Base-by-base conservation (phyloP, 2,797 vertebrate genomes). In the Propithecus perrieri region DNA sequence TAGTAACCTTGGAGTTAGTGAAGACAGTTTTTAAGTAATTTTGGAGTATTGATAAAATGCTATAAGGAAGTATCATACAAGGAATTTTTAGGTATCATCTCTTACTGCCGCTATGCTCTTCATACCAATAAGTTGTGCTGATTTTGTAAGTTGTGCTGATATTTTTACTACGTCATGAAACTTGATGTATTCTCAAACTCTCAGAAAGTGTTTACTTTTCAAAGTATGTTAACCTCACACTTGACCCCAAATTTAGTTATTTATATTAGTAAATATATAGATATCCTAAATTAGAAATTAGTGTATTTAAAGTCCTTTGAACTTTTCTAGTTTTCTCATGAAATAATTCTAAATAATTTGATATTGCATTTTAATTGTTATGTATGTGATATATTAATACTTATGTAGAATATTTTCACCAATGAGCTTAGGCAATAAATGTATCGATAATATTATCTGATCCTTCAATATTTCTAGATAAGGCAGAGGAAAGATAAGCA, bases 301-400 rank as follows among this genome's bases (percentile, higher is more conserved):
- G 3, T 89, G 17, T 94, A 41, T 72, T 92, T 95, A 72, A 84
- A 84, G 14, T 35, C n/a, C 71, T 96, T 79, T 92, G 61, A 84
- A 79, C 26, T 20, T 94, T 94, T 80, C 69, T 17, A 65, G 0
- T 96, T 97, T 94, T 65, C 35, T 85, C 11, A 65, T 87, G 33
- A 94, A 96, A 87, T 81, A 81, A 85, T 93, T 91, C 38, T 35
- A 63, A 50, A 59, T 93, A 78, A 90, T 46, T 89, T 83, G 26
- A 76, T 89, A 69, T 4, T 91, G 94, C 8, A 78, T 4, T 7
- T 93, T 85, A 75, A 35, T 86, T 94, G 18, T 74, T 94, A 35
- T 18, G 1, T n/a, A 53, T 35, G 33, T 65, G 26, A 12, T 63
- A 20, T 76, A 69, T 7, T 76, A 20, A 74, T 61, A 61, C 30